Evolutionary conservation across 1,140 invertebrate species (phyloP), one percentile per base, ranked within the genome.

Genomic region (Drosophila pruinosa): DNA sequence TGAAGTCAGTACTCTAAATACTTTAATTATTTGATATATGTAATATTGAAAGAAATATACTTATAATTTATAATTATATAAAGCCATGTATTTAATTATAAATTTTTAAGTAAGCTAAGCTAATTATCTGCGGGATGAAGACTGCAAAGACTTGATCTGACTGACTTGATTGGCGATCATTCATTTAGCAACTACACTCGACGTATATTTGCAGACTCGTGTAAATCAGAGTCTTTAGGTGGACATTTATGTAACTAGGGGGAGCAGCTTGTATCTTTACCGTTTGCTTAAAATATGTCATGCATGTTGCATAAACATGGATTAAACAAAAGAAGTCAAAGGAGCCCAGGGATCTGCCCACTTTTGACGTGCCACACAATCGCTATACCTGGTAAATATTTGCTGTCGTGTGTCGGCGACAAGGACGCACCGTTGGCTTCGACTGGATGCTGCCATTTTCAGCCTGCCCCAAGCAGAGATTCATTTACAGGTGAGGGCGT

Each of bases 231-330:
- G 53, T 41, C 34, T 50, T 61, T 47, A 56, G 68, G 63, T 38
- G 80, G 71, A 61, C 75, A 79, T 65, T 82, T 61, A 58, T 39
- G 56, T 65, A 70, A 54, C 78, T 7, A 56, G 21, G 7, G 34
- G 19, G 12, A 39, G 21, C 38, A 59, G 34, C 24, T 19, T 26
- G 31, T 47, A 43, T 58, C 69, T 59, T 58, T 52, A 52, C 22
- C 58, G 26, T 72, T 41, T 83, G 62, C 58, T 65, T 78, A 82
- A 78, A 74, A 69, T 80, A 72, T 83, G 76, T 58, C 76, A 80
- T 76, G 81, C 77, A 86, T 86, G 80, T 85, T 80, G 80, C 81
- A 85, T 86, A 80, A 85, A 81, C 80, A 85, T 73, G 76, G 78
- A 80, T 86, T 80, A 81, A 76, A 80, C 76, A 86, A 72, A 85